Evolutionary conservation across 2,888 invertebrate species (phyloP).

Genomic region (Trachelus stipa): DNA sequence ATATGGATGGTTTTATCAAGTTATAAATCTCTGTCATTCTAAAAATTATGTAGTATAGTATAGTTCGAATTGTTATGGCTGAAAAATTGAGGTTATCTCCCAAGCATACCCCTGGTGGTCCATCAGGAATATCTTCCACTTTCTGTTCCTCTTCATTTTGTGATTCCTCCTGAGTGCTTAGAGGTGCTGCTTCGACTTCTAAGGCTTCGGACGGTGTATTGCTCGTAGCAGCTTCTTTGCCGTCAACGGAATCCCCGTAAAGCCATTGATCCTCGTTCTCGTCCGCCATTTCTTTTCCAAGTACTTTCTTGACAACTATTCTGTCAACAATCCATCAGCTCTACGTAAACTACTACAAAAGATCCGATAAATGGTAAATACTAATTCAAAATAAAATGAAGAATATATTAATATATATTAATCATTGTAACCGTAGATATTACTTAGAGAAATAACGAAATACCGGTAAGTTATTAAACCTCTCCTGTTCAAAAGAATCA

Average conservation of each 20-base stretch:
- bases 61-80: background rate
- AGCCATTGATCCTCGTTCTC: constrained; percentile 91
- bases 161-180: constrained; percentile 47
- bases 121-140: constrained; percentile 35
- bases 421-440: too few species aligned
- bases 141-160: constrained; percentile 43
- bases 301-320: constrained; percentile 15
- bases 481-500: too few species aligned
- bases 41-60: too few species aligned
- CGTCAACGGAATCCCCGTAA: constrained; percentile 80
- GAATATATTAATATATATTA: too few species aligned
- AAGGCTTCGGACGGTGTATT: constrained; percentile 47
- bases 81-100: constrained; percentile 48
- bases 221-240: constrained; percentile 57
- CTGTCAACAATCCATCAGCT: constrained; percentile 12
- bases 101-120: constrained; percentile 41
- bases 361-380: too few species aligned
- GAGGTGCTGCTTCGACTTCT: constrained; percentile 50
- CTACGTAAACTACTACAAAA: too few species aligned
- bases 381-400: too few species aligned
- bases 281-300: constrained; percentile 71
- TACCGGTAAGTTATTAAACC: too few species aligned
- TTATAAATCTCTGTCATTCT: too few species aligned
- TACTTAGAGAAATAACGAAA: too few species aligned
- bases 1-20: too few species aligned